Base-by-base conservation (phyloP, 1,140 invertebrate species). In the Aphidius gifuensis region DNA sequence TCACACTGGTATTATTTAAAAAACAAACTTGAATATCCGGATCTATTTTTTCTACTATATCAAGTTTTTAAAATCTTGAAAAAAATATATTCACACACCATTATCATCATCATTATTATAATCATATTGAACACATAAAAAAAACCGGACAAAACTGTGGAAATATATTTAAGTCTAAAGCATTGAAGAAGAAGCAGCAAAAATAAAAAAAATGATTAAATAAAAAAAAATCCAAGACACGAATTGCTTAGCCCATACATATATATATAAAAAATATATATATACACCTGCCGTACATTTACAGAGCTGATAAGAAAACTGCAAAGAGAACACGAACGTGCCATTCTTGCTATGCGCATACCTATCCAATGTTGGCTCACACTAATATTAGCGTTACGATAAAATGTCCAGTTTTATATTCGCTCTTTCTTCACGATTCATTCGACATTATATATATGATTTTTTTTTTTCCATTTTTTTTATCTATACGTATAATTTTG, bases 301-400 rank as follows among this genome's bases (percentile, higher is more conserved):
- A 32, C 42, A 63, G 61, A 0, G 11, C 61, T 58, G 61, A 63
- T 63, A 63, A 63, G 61, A 58, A 62, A 63, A 63, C 61, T 63
- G 61, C 61, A 63, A 56, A 23, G 49, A 45, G 61, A 57, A 63
- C 61, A 63, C 61, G 61, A 63, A 63, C 61, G 61, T 63, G 61
- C 61, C 61, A 63, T 63, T 63, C 61, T 63, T 58, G 61, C 61
- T 53, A 55, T 55, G 47, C 56, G 61, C 61, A 63, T 63, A 63
- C 61, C 61, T 57, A 58, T 63, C 44, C 56, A 56, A 58, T 63
- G 61, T 63, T 63, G 57, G 61, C 56, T 58, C 56, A 42, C 56
- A 63, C 58, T 63, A 63, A 63, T 63, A 63, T 63, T 58, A 63
- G 55, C 9, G 46, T 16, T 42, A 57, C 49, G 55, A 63, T 63